Percentiles rank a stretch among this genome's conserved stretches.
Evolutionary conservation across 2,113 vertebrate genomes (phyloP).

Genomic region (Ceuthmochares aereus): DNA sequence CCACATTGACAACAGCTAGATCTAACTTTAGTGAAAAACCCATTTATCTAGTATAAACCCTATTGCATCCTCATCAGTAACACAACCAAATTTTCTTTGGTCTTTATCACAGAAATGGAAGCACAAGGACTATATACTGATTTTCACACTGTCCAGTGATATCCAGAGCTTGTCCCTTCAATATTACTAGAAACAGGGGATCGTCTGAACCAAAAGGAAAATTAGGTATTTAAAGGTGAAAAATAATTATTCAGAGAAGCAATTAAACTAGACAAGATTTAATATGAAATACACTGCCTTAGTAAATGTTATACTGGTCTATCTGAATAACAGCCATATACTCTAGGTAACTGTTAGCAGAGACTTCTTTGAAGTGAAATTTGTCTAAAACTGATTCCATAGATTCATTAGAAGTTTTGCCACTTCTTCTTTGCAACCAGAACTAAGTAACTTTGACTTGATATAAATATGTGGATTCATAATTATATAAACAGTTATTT

Average conservation of each 20-base stretch:
- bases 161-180: too few relatives aligned
- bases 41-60: background rate
- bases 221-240: background rate
- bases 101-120: background rate
- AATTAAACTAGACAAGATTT: background rate
- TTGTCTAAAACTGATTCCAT: background rate
- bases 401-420: background rate
- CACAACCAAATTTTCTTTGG: background rate
- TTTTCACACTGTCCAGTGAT: background rate
- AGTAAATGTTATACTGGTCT: background rate
- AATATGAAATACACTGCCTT: background rate
- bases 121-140: background rate
- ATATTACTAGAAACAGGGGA: background rate
- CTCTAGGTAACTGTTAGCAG: background rate
- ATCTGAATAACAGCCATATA: background rate
- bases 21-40: background rate
- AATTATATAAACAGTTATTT: background rate
- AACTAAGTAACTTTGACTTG: background rate
- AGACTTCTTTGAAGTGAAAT: background rate
- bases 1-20: background rate
- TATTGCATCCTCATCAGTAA: background rate
- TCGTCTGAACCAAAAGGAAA: background rate
- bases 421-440: fast-evolving
- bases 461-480: background rate
- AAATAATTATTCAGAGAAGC: background rate